Evolutionary conservation across 2,888 invertebrate species (phyloP), one percentile per base, ranked within the genome.

Genomic region (Dynastes tityus): DNA sequence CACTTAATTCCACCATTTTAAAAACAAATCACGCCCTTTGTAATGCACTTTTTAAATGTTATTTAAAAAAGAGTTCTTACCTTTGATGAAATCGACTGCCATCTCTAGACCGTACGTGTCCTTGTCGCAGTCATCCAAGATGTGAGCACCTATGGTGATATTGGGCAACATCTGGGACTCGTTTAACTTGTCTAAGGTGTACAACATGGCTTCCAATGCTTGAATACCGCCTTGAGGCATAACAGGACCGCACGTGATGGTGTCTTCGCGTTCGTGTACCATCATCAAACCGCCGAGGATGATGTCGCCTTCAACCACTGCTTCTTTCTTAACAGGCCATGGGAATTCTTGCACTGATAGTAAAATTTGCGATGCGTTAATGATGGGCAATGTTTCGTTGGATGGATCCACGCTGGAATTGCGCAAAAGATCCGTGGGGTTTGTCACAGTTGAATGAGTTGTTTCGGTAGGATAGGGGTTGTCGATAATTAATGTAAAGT

Each of bases 81-180:
- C 97, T 94, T 97, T 96, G 81, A 98, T 98, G 88, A 98, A 98
- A 89, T 98, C 97, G 16, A 98, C 96, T n/a, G 97, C 97, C 94
- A 98, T 97, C 88, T 98, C 97, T 82, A 98, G 90, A 0, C 98
- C 98, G 86, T 97, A 97, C 0, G 97, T 98, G 87, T 98, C 98
- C 89, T 97, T 96, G 90, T 98, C 98, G 88, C 98, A 98, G 88
- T 98, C 98, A 87, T 98, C 98, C 81, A 98, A 90, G 76, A 98
- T 94, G 86, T 97, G 95, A 11, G 96, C 96, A 63, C 97, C 97
- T 13, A 98, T 89, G 3, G 91, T 93, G 76, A 97, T 93, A 74
- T 95, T 95, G 0, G 95, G 95, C 81, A 96, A 90, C 80, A 96
- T 89, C 81, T 95, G 89, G 78, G 91, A 90, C 78, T 90, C 87